phyloP scores from a whole-genome alignment of 1,140 invertebrate genomes.

The Myzus persicae region DNA sequence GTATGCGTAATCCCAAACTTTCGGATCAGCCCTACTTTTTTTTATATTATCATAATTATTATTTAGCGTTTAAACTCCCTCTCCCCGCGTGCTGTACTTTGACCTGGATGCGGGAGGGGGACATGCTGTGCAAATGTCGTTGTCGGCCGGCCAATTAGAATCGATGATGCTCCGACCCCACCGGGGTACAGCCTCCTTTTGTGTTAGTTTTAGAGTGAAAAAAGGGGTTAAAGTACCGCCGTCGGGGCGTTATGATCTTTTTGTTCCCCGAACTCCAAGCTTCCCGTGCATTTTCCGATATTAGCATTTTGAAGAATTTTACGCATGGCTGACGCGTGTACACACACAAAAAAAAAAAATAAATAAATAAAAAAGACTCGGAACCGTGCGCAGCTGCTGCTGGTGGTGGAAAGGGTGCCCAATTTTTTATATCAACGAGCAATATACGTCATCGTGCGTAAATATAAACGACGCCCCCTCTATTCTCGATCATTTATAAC shows the following conservation, averaged over 20 bases:
- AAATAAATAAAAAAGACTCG: constrained; percentile 37
- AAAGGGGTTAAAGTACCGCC: constrained; percentile 52
- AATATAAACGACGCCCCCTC: constrained; percentile 52
- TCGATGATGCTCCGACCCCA: constrained; percentile 20
- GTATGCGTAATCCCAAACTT: constrained; percentile 20
- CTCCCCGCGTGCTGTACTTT: neutral
- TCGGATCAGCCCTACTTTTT: neutral
- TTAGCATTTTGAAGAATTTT: constrained; percentile 57
- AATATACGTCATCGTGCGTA: constrained; percentile 5
- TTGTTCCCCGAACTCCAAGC: constrained; percentile 18
- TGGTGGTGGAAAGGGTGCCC: constrained; percentile 29
- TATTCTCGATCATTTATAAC: constrained; percentile 27
- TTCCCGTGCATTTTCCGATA: constrained; percentile 40
- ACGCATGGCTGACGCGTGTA: constrained; percentile 42
- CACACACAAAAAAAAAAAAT: neutral
- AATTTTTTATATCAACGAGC: constrained; percentile 40
- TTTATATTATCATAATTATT: constrained; percentile 18
- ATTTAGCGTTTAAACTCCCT: neutral
- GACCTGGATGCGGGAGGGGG: neutral
- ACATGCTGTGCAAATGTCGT: constrained; percentile 17
- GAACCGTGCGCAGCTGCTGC: constrained; percentile 32
- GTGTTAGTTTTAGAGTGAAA: constrained; percentile 33
- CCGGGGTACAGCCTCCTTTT: constrained; percentile 34
- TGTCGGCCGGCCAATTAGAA: constrained; percentile 46
- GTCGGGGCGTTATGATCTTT: constrained; percentile 47